These are phyloP conservation scores for Ranitomeya variabilis DNA, from an alignment of 2,113 vertebrate genomes.

Conservation along the genomic window DNA sequence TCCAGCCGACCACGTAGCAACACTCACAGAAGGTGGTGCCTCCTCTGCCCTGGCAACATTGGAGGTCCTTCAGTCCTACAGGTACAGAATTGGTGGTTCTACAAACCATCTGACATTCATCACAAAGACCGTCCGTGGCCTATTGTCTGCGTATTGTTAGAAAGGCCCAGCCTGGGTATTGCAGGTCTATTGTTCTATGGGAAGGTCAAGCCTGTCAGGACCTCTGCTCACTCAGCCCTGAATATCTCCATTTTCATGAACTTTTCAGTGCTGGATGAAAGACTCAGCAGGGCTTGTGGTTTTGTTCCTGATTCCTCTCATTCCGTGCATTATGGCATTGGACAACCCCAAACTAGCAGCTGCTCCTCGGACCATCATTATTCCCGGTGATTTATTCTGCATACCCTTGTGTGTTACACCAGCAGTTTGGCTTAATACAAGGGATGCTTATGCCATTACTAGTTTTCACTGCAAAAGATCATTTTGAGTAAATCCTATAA, in stretches of 20 bases:
- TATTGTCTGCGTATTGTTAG: constrained; percentile 63
- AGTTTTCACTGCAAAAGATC: background rate
- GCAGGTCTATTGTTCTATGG: constrained; percentile 63
- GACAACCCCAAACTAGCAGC: constrained; percentile 59
- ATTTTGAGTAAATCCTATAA: background rate
- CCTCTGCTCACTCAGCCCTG: constrained; percentile 63
- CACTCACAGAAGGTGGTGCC: background rate
- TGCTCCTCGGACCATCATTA: constrained; percentile 59
- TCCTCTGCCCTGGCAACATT: background rate
- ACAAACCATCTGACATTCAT: constrained; percentile 59
- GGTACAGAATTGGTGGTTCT: constrained; percentile 32
- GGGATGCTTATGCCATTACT: background rate
- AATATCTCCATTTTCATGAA: constrained; percentile 68
- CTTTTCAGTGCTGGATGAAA: constrained; percentile 66
- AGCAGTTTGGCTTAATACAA: no score
- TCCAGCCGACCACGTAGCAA: background rate
- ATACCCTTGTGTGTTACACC: background rate
- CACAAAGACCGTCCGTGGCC: constrained; percentile 60
- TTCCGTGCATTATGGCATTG: constrained; percentile 55
- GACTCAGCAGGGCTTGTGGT: constrained; percentile 59
- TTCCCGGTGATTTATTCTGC: background rate
- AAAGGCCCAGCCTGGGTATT: constrained; percentile 52
- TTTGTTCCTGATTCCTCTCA: constrained; percentile 17
- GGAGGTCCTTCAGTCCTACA: background rate
- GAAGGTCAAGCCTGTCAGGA: constrained; percentile 63